These are phyloP conservation scores for Nasonia vitripennis DNA, from an alignment of 1,140 invertebrate species.

Conservation along the genomic window DNA sequence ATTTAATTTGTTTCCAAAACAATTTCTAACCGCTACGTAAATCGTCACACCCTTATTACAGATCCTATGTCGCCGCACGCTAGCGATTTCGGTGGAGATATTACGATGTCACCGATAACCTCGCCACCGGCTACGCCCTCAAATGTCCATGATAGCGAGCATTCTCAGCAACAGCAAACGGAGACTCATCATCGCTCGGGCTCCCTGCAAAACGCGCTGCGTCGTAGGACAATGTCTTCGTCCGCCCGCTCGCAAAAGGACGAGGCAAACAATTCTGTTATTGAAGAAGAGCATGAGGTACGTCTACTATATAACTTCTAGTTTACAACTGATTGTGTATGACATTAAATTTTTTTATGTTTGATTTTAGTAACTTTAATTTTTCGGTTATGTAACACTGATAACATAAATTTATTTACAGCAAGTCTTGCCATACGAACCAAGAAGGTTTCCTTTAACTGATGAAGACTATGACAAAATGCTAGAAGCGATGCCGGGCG, in stretches of 20 bases:
- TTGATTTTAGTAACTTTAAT: background rate
- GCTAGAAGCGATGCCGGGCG: constrained; percentile 81
- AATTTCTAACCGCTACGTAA: background rate
- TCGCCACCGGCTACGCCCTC: constrained; percentile 79
- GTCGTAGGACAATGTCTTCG: constrained; percentile 74
- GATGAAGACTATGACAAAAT: constrained; percentile 84
- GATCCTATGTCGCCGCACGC: constrained; percentile 77
- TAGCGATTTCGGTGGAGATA: constrained; percentile 72
- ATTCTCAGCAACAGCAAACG: constrained; percentile 62
- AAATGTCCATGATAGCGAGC: constrained; percentile 66
- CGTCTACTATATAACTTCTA: background rate
- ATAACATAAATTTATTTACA: constrained; percentile 42
- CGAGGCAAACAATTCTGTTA: constrained; percentile 63
- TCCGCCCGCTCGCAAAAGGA: constrained; percentile 69
- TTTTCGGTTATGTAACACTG: background rate
- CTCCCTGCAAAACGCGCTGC: constrained; percentile 68
- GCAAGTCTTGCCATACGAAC: constrained; percentile 81
- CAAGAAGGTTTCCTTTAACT: constrained; percentile 83
- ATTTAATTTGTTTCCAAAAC: too few relatives aligned
- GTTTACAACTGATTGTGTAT: background rate
- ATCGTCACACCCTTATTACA: constrained; percentile 53
- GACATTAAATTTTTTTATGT: background rate
- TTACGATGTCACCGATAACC: constrained; percentile 74
- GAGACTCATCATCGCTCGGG: constrained; percentile 64
- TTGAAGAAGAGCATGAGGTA: constrained; percentile 72